Conservation (phyloP, 2,797 vertebrate species). For the Antennarius maculatus region DNA sequence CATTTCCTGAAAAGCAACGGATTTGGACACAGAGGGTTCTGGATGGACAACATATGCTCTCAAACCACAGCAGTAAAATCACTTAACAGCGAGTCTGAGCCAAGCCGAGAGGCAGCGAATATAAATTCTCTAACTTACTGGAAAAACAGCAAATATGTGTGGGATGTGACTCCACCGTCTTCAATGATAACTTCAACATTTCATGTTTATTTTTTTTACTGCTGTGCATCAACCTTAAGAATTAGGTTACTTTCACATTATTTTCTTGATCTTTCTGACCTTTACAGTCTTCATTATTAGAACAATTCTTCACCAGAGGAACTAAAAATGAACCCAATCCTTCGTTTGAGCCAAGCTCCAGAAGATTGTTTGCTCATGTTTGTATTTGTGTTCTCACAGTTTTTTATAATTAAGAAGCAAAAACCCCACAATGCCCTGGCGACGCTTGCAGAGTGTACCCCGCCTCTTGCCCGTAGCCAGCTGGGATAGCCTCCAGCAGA, state of each 20-base stretch:
- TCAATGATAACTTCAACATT: neutral
- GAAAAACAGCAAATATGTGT: constrained; percentile 18
- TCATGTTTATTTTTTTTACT: neutral
- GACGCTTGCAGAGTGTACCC: too few relatives aligned
- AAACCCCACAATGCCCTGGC: too few relatives aligned
- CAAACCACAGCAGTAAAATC: neutral
- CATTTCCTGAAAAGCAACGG: too few relatives aligned
- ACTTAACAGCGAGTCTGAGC: neutral
- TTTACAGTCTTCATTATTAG: neutral
- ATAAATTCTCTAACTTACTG: constrained; percentile 15
- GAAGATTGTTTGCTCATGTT: neutral
- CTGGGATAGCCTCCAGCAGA: too few relatives aligned
- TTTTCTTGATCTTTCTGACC: neutral
- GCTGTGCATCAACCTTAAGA: too few relatives aligned
- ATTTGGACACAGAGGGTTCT: too few relatives aligned
- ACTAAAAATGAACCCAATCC: neutral
- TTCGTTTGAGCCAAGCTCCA: neutral
- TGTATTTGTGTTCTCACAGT: too few relatives aligned
- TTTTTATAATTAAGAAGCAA: too few relatives aligned
- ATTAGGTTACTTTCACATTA: too few relatives aligned
- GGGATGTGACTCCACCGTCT: neutral
- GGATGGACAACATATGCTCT: constrained; percentile 20
- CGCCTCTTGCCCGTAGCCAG: too few relatives aligned
- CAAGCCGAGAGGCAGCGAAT: constrained; percentile 1
- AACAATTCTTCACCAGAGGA: neutral